Evolutionary conservation across 2,888 invertebrate genomes (phyloP).

Genomic region (Hirtodrosophila histrioides): DNA sequence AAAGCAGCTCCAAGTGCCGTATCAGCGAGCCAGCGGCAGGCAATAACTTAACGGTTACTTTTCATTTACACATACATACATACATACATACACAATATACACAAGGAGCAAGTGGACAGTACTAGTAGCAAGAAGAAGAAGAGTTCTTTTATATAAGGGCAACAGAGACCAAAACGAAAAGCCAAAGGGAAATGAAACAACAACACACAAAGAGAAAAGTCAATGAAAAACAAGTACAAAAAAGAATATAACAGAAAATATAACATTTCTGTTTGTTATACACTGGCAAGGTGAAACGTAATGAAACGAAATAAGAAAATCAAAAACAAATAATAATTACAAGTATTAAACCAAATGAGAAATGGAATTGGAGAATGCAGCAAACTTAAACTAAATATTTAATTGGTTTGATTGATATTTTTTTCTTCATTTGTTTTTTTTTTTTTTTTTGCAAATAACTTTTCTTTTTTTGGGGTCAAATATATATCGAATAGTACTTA

Average conservation of each 20-base stretch:
- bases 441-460: conserved; percentile 14
- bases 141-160: conserved; percentile 29
- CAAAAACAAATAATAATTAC: no score
- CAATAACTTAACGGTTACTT: conserved; percentile 13
- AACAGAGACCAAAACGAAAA: conserved; percentile 21
- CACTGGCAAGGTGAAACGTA: not conserved
- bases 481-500: conserved; percentile 21
- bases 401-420: conserved; percentile 27
- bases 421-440: conserved; percentile 13
- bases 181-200: not conserved
- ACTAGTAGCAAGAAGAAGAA: conserved; percentile 11
- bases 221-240: not conserved
- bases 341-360: conserved; percentile 28
- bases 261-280: conserved; percentile 1
- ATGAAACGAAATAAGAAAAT: conserved; percentile 11
- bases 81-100: conserved; percentile 3
- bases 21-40: conserved; percentile 31
- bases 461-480: conserved; percentile 21
- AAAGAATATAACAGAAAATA: not conserved
- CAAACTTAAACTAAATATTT: conserved; percentile 52
- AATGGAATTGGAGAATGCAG: conserved; percentile 48
- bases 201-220: conserved; percentile 5
- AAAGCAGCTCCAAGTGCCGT: conserved; percentile 21
- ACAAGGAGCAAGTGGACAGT: conserved; percentile 29
- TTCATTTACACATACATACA: not conserved